Conservation (phyloP, 2,888 invertebrate species). For the Orthonevra nobilis region DNA sequence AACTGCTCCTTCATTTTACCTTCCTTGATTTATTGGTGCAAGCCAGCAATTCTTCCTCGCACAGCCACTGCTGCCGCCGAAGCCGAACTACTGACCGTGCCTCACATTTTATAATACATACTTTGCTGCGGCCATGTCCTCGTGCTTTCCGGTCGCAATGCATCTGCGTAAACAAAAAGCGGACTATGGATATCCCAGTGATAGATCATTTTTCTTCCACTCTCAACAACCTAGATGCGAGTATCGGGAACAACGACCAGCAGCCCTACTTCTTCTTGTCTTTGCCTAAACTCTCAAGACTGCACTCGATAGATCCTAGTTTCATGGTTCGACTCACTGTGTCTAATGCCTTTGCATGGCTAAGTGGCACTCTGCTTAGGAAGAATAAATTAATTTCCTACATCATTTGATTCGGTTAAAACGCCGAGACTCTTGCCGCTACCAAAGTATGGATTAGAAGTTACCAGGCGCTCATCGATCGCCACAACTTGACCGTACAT, state of each 20-base stretch:
- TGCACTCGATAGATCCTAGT: conserved; percentile 12
- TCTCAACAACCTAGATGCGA: conserved; percentile 12
- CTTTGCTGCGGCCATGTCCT: too few relatives aligned
- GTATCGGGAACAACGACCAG: conserved; percentile 24
- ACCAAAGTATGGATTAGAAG: conserved; percentile 64
- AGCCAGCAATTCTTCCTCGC: conserved; percentile 30
- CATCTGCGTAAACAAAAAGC: conserved; percentile 27
- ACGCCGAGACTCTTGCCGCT: conserved; percentile 20
- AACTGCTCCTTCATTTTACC: conserved; percentile 66
- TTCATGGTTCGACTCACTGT: too few relatives aligned
- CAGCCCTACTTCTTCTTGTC: conserved; percentile 59
- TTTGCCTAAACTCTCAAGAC: conserved; percentile 13
- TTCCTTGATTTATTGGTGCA: conserved; percentile 61
- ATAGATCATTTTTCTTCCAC: conserved; percentile 39
- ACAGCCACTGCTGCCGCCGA: not conserved
- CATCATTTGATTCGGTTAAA: conserved; percentile 51
- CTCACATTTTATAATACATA: conserved; percentile 34
- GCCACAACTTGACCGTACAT: conserved; percentile 1
- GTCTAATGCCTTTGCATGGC: conserved; percentile 61
- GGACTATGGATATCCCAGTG: conserved; percentile 53
- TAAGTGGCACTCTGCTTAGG: conserved; percentile 56
- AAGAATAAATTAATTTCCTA: conserved; percentile 51
- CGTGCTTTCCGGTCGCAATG: conserved; percentile 4
- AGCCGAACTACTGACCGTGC: conserved; percentile 1
- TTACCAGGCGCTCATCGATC: conserved; percentile 64